phyloP scores from a whole-genome alignment of 2,797 vertebrate species.

The Denticeps clupeoides region DNA sequence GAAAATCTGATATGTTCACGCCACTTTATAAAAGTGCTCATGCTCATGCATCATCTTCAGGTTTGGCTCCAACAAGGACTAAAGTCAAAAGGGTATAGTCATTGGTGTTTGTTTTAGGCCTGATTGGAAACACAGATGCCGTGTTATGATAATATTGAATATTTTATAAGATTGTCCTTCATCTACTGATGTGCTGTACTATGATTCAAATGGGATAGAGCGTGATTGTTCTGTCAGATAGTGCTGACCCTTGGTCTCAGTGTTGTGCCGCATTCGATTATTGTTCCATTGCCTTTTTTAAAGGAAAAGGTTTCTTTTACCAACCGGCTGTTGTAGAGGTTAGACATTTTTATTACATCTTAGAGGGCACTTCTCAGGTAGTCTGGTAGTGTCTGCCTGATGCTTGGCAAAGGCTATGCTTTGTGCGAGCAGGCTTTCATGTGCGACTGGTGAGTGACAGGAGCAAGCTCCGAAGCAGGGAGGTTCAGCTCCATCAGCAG shows the following conservation, averaged over 20 bases:
- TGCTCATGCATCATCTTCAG: no score
- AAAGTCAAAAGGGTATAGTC: no score
- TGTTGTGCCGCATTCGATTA: neutral
- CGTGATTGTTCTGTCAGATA: neutral
- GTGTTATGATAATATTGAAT: no score
- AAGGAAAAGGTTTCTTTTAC: conserved; percentile 33
- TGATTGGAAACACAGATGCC: no score
- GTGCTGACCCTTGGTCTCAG: conserved; percentile 1
- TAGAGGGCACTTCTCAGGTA: conserved; percentile 32
- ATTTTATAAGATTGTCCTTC: no score
- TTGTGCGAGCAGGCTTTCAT: conserved; percentile 34
- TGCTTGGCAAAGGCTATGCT: conserved; percentile 32
- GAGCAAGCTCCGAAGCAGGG: conserved; percentile 26
- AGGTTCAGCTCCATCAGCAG: conserved; percentile 40
- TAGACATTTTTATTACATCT: conserved; percentile 30
- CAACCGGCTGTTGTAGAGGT: conserved; percentile 34
- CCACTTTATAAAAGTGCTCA: no score
- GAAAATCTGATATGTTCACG: no score
- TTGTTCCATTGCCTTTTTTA: conserved; percentile 16
- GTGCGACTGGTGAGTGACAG: conserved; percentile 50
- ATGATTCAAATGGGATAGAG: no score
- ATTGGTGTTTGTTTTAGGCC: no score
- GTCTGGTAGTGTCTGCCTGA: conserved; percentile 35
- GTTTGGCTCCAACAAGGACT: no score
- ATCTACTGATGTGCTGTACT: no score